Percentiles rank a stretch among this genome's conserved stretches.
These are phyloP conservation scores for Prolemur simus DNA, from an alignment of 2,113 vertebrate genomes.

Conservation along the genomic window DNA sequence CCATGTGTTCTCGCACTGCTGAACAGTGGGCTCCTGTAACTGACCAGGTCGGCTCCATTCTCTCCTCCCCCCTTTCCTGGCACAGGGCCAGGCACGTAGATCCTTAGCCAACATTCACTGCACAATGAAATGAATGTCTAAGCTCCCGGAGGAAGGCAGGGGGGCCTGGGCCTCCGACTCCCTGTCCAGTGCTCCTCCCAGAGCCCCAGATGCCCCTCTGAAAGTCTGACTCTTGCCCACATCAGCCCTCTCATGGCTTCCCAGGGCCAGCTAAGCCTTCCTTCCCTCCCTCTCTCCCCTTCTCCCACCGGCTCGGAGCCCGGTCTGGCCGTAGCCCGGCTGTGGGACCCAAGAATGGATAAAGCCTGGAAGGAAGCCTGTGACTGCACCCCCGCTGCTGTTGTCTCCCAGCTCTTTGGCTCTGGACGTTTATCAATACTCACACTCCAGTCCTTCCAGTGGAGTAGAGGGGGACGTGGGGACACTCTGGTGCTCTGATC, in stretches of 20 bases:
- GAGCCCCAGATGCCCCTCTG: not conserved
- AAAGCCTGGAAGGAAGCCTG: not conserved
- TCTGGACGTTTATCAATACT: not conserved
- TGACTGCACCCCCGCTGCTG: not conserved
- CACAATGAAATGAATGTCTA: not conserved
- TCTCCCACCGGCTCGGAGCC: not conserved
- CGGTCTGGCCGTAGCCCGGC: not conserved
- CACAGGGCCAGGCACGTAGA: fast-evolving
- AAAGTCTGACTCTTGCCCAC: not conserved
- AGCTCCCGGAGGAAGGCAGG: not conserved
- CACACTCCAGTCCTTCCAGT: not conserved
- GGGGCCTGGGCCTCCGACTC: not conserved
- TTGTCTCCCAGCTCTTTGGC: not conserved
- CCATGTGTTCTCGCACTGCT: not conserved
- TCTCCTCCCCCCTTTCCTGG: not conserved
- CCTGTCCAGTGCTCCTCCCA: not conserved
- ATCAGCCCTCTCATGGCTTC: not conserved
- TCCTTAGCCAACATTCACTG: not conserved
- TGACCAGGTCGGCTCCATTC: fast-evolving
- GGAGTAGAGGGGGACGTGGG: not conserved
- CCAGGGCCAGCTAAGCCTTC: not conserved
- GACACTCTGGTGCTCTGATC: not conserved
- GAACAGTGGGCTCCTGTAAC: not conserved
- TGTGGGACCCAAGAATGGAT: not conserved
- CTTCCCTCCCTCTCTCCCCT: not conserved